These are phyloP conservation scores for Nezara viridula DNA, from an alignment of 2,888 invertebrate genomes.

Conservation along the genomic window DNA sequence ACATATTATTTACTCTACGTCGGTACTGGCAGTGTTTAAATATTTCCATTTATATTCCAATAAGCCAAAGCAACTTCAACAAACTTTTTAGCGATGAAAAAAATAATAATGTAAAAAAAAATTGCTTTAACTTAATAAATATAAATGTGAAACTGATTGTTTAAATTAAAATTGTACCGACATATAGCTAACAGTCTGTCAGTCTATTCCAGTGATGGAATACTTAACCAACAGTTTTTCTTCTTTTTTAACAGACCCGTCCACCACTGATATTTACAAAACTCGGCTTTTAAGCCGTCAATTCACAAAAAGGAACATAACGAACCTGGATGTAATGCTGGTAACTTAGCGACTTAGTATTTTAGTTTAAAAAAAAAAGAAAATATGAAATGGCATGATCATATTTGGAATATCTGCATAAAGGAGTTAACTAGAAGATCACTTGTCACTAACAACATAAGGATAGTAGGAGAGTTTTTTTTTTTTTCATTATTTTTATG, in stretches of 20 bases:
- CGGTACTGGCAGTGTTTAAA: constrained; percentile 58
- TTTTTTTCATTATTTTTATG: constrained; percentile 45
- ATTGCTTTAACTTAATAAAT: constrained; percentile 54
- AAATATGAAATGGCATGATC: constrained; percentile 57
- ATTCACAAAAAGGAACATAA: constrained; percentile 58
- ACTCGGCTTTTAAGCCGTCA: constrained; percentile 24
- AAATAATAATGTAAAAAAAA: constrained; percentile 37
- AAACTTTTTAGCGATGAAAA: not conserved
- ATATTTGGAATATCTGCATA: constrained; percentile 52
- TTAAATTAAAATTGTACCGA: constrained; percentile 56
- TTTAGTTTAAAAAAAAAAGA: constrained; percentile 50
- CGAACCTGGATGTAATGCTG: constrained; percentile 57
- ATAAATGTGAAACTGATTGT: constrained; percentile 53
- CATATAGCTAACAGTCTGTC: constrained; percentile 56
- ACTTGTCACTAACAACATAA: constrained; percentile 53
- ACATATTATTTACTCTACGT: constrained; percentile 55
- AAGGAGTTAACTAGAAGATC: constrained; percentile 56
- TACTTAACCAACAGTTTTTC: constrained; percentile 39
- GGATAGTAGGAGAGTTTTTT: constrained; percentile 53
- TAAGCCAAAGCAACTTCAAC: constrained; percentile 50
- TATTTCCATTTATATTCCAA: constrained; percentile 52
- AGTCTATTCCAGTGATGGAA: constrained; percentile 53
- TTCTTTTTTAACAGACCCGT: constrained; percentile 54
- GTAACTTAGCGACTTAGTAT: constrained; percentile 60
- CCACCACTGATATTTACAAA: constrained; percentile 57